Conservation (phyloP, 1,140 invertebrate genomes). For the Lordiphosa stackelbergi region DNA sequence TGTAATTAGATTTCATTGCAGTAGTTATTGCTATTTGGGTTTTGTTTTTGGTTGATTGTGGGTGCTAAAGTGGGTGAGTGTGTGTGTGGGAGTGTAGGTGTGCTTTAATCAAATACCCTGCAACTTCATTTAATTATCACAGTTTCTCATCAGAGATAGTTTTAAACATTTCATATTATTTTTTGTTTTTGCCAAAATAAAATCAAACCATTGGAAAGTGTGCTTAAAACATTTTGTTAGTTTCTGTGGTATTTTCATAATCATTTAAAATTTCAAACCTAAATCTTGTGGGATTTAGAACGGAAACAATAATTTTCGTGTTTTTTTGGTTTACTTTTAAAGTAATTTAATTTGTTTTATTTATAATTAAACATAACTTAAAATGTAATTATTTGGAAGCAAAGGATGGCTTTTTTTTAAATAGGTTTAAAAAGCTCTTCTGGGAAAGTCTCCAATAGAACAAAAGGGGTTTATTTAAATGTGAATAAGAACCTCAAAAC, state of each 20-base stretch:
- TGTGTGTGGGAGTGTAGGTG: slow-evolving; percentile 23
- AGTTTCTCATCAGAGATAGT: slow-evolving; percentile 75
- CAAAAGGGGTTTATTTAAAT: slow-evolving; percentile 25
- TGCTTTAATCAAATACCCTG: slow-evolving; percentile 69
- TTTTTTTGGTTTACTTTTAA: slow-evolving; percentile 47
- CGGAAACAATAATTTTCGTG: slow-evolving; percentile 52
- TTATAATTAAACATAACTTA: slow-evolving; percentile 60
- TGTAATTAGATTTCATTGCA: slow-evolving; percentile 59
- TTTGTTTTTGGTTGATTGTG: slow-evolving; percentile 23
- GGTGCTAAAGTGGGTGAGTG: slow-evolving; percentile 5
- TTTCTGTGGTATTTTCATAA: slow-evolving; percentile 9
- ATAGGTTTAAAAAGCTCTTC: slow-evolving; percentile 54
- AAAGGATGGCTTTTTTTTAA: slow-evolving; percentile 53
- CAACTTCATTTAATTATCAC: slow-evolving; percentile 77
- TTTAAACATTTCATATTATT: slow-evolving; percentile 39
- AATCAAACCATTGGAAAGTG: slow-evolving; percentile 50
- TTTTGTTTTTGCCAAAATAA: slow-evolving; percentile 40
- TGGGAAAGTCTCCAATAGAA: slow-evolving; percentile 54
- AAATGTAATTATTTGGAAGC: slow-evolving; percentile 71
- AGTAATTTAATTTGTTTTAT: slow-evolving; percentile 38
- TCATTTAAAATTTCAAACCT: slow-evolving; percentile 13
- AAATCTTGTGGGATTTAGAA: slow-evolving; percentile 8
- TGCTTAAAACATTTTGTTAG: slow-evolving; percentile 26
- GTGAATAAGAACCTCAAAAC: too few species aligned
- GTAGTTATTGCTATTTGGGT: slow-evolving; percentile 57